Conservation (phyloP, 2,888 invertebrate genomes). For the Listrodromus nycthemerus region DNA sequence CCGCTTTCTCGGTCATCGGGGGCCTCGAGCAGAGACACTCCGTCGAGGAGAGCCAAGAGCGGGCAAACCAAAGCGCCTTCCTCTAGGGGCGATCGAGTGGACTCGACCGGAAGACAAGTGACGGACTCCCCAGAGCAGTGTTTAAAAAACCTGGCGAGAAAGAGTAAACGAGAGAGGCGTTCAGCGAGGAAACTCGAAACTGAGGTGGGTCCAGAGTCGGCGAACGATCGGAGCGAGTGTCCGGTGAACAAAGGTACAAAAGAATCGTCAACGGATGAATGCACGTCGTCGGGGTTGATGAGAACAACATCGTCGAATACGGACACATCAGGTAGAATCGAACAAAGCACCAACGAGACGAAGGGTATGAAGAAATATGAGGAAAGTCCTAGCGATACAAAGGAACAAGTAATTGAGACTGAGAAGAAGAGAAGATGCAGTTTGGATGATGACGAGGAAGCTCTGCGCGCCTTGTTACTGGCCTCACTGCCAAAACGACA, state of each 20-base stretch:
- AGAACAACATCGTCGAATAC: slow-evolving; percentile 13
- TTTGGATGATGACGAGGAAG: slow-evolving; percentile 82
- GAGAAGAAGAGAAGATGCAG: slow-evolving; percentile 75
- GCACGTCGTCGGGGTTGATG: slow-evolving; percentile 10
- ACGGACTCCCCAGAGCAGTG: slow-evolving; percentile 10
- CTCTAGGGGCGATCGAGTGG: neutral
- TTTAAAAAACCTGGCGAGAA: slow-evolving; percentile 15
- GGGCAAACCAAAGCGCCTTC: neutral
- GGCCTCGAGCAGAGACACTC: neutral
- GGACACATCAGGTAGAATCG: slow-evolving; percentile 16
- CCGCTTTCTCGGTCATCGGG: slow-evolving; percentile 12
- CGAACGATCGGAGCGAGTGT: slow-evolving; percentile 5
- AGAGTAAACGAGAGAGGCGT: slow-evolving; percentile 32
- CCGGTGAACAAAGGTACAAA: neutral
- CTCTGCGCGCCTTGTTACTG: slow-evolving; percentile 78
- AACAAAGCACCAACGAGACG: neutral
- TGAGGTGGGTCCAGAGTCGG: neutral
- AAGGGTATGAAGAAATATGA: neutral
- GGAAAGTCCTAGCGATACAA: neutral
- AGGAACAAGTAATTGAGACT: slow-evolving; percentile 23
- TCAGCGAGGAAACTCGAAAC: neutral
- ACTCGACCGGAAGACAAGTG: neutral
- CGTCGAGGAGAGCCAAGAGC: slow-evolving; percentile 10
- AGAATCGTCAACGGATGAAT: neutral
- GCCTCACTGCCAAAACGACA: slow-evolving; percentile 79